phyloP scores from a whole-genome alignment of 2,888 invertebrate species.

The Pyrochroa serraticornis region DNA sequence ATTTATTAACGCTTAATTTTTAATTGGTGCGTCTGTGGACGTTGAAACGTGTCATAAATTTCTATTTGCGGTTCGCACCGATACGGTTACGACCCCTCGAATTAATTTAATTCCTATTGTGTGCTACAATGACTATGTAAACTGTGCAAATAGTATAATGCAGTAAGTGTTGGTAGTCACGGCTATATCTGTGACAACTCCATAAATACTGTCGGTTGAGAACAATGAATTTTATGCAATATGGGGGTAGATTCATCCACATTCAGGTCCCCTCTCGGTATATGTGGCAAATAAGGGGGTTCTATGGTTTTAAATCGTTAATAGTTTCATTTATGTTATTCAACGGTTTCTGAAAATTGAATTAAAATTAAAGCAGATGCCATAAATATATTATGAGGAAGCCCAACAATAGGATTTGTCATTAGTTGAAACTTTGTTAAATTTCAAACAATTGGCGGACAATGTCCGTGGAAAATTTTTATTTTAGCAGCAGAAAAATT shows the following conservation, averaged over 20 bases:
- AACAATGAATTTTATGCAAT: background rate
- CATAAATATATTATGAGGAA: too few species aligned
- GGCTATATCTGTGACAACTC: constrained; percentile 9
- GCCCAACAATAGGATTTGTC: too few species aligned
- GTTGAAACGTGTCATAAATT: background rate
- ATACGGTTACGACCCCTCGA: background rate
- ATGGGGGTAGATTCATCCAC: background rate
- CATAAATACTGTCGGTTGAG: constrained; percentile 1
- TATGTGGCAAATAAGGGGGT: too few species aligned
- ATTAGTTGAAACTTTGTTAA: too few species aligned
- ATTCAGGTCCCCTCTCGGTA: background rate
- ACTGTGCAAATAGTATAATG: background rate
- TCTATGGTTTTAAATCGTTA: too few species aligned
- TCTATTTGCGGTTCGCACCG: background rate
- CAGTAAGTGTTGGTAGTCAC: background rate
- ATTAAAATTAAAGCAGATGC: too few species aligned
- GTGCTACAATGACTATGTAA: background rate
- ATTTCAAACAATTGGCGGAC: too few species aligned
- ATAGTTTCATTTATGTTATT: too few species aligned
- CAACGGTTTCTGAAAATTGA: too few species aligned
- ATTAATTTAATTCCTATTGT: background rate
- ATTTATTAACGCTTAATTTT: background rate
- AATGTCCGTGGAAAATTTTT: too few species aligned
- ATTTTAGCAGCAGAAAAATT: too few species aligned
- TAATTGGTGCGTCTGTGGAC: constrained; percentile 1